phyloP scores from a whole-genome alignment of 1,140 invertebrate genomes.

The Leptopilina clavipes region DNA sequence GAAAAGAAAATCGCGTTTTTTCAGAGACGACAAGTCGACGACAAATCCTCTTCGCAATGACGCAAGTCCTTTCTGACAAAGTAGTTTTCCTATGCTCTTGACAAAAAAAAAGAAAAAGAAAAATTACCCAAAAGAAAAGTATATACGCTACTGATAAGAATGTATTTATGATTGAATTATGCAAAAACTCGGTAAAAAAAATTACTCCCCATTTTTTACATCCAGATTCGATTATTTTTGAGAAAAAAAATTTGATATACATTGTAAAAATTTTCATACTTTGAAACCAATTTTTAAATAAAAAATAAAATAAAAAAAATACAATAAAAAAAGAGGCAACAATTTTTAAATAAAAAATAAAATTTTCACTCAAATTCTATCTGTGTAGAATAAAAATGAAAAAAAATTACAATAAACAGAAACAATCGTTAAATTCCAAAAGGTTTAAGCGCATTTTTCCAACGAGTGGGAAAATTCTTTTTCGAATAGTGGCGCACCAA shows the following conservation, averaged over 20 bases:
- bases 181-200: background rate
- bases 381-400: too few relatives aligned
- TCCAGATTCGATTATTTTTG: too few relatives aligned
- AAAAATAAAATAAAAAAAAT: too few relatives aligned
- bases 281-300: too few relatives aligned
- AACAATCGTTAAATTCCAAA: slow-evolving; percentile 15
- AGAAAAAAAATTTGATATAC: too few relatives aligned
- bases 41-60: slow-evolving; percentile 12
- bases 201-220: too few relatives aligned
- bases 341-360: background rate
- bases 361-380: background rate
- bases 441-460: background rate
- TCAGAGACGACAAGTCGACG: slow-evolving; percentile 15
- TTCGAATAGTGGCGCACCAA: background rate
- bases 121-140: background rate
- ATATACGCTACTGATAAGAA: background rate
- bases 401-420: background rate
- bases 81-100: background rate
- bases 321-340: background rate
- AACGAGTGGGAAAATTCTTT: slow-evolving; percentile 3
- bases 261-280: too few relatives aligned
- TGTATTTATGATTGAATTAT: background rate
- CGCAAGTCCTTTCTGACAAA: background rate
- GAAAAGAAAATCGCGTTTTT: background rate
- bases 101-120: too few relatives aligned